Evolutionary conservation across 1,140 invertebrate species (phyloP).

Genomic region (Stratiolaelaps scimitus): DNA sequence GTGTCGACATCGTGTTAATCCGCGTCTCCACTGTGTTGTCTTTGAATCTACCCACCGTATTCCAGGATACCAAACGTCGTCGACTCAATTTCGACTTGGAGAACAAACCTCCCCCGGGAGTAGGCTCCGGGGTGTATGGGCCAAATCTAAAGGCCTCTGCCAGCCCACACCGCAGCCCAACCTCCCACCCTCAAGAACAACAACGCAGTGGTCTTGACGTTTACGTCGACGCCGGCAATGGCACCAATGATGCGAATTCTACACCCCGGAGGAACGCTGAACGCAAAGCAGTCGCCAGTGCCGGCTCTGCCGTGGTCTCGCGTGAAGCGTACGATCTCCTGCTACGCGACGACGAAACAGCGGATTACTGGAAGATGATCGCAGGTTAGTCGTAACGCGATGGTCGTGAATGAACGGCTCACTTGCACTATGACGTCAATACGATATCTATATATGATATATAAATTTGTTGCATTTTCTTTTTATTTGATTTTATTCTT

Average conservation of each 20-base stretch:
- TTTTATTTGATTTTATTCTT: too few relatives aligned
- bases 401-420: neutral
- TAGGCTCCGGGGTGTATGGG: neutral
- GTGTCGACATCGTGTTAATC: too few relatives aligned
- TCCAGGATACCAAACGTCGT: slow-evolving; percentile 23
- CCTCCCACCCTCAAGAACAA: too few relatives aligned
- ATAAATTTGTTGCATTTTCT: too few relatives aligned
- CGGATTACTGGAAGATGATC: slow-evolving; percentile 1
- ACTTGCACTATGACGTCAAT: too few relatives aligned
- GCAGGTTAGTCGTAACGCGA: neutral
- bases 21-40: neutral
- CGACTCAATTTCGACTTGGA: slow-evolving; percentile 26
- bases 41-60: neutral
- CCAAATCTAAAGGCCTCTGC: neutral
- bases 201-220: too few relatives aligned
- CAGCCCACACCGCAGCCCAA: too few relatives aligned
- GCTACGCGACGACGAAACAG: slow-evolving; percentile 12
- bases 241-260: too few relatives aligned
- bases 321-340: slow-evolving; percentile 14
- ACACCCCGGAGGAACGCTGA: slow-evolving; percentile 7
- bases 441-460: too few relatives aligned
- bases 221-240: too few relatives aligned
- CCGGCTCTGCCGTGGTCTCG: neutral
- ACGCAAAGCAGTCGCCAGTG: neutral
- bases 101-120: slow-evolving; percentile 12